Conservation (phyloP, 2,797 vertebrate species). For the Falco berigora region DNA sequence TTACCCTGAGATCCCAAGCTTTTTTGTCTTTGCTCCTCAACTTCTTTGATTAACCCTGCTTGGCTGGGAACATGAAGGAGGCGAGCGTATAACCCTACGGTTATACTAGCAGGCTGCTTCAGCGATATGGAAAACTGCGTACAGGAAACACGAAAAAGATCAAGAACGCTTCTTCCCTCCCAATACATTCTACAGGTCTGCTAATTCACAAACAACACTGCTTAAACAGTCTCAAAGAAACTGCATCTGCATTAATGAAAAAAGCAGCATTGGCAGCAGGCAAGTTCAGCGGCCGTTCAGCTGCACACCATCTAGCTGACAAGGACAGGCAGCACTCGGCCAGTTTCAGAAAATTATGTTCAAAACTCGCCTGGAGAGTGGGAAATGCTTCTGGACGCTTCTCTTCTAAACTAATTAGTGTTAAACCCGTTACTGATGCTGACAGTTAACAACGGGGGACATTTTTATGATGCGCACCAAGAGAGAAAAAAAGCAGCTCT, state of each 20-base stretch:
- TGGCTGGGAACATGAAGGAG: background rate
- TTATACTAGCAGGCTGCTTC: background rate
- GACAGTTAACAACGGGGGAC: background rate
- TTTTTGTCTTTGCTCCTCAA: background rate
- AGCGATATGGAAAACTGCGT: rapidly evolving
- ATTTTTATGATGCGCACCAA: background rate
- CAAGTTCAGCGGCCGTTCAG: background rate
- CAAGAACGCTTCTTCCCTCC: background rate
- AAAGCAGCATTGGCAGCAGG: background rate
- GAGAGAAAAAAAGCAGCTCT: background rate
- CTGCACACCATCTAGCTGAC: background rate
- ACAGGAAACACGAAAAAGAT: background rate
- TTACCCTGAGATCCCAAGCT: background rate
- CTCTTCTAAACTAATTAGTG: background rate
- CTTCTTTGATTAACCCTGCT: background rate
- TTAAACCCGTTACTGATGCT: background rate
- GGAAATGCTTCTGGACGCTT: background rate
- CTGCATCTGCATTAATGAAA: background rate
- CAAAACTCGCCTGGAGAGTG: background rate
- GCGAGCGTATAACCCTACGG: rapidly evolving
- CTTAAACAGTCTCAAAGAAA: background rate
- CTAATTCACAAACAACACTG: background rate
- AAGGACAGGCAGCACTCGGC: background rate
- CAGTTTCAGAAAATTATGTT: background rate
- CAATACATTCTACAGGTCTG: background rate